Evolutionary conservation across 2,113 vertebrate species (phyloP), one percentile per base, ranked within the genome.

Genomic region (Chloebia gouldiae): DNA sequence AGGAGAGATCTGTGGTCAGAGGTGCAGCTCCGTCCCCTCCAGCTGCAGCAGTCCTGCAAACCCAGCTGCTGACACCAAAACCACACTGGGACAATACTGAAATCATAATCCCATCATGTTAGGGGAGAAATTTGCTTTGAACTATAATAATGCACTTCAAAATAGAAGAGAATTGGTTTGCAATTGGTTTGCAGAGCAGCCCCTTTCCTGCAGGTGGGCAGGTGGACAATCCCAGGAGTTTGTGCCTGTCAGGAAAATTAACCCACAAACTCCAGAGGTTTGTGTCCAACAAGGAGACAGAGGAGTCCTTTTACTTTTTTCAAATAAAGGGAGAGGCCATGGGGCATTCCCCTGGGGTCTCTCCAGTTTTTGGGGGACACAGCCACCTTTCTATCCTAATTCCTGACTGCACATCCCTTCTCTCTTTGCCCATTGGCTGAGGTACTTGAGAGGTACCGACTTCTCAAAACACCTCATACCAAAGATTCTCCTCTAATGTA

Each of bases 1-100:
- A n/a, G 44, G 27, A 44, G 35, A 47, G 19, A 4, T 13, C 16
- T 7, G 9, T 0, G 10, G 42, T 19, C n/a, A 42, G 49, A 23
- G 10, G 37, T 21, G 59, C 68, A 84, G 64, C 25, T 9, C 35
- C 0, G 0, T 3, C 54, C 51, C 59, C 13, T 42, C 21, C 61
- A 42, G 61, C 68, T 30, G n/a, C 60, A 22, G 82, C 42, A 66
- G 11, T 15, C 37, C 44, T 23, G 20, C 59, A 83, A 44, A 81
- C 7, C 21, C 71, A 56, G 17, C 61, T 72, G 82, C 47, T 2
- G 6, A 25, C 20, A 31, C 68, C 30, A n/a, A 49, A 78, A 35
- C 33, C 14, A 13, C 49, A 4, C 18, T 3, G 45, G 39, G 54
- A 31, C 2, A 44, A 13, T 12, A 59, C 51, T 71, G 39, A 25